Percentiles rank a stretch among this genome's conserved stretches.
Evolutionary conservation across 2,888 invertebrate species (phyloP).

Genomic region (Tenthredo scrophulariae): DNA sequence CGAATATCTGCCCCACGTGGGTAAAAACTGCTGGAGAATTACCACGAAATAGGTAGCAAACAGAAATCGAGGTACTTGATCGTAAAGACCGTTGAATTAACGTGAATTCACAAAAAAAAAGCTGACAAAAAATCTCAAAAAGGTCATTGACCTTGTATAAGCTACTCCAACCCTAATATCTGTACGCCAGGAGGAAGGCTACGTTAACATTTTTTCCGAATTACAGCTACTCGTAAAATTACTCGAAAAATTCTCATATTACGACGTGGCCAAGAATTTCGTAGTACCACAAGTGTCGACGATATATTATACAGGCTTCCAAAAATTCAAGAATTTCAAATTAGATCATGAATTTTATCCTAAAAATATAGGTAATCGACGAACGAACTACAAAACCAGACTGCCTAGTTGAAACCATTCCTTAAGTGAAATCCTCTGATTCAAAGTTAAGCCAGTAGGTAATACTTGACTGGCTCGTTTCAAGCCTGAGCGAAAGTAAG

Average conservation of each 20-base stretch:
- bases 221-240: neutral
- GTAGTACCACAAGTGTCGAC: neutral
- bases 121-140: constrained; percentile 5
- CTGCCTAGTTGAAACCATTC: neutral
- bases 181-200: neutral
- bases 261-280: neutral
- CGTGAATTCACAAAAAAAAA: neutral
- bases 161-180: constrained; percentile 6
- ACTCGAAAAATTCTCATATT: neutral
- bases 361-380: neutral
- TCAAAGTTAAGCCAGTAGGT: neutral
- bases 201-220: neutral
- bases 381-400: neutral
- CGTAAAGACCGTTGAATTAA: neutral
- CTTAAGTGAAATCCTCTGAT: neutral
- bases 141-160: constrained; percentile 29
- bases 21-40: neutral
- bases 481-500: neutral
- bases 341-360: no score
- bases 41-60: neutral
- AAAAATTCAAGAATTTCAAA: neutral
- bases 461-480: neutral
- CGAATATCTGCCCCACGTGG: neutral
- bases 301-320: neutral
- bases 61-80: neutral